Conservation (phyloP, 2,888 invertebrate species). For the Cryptus armator region DNA sequence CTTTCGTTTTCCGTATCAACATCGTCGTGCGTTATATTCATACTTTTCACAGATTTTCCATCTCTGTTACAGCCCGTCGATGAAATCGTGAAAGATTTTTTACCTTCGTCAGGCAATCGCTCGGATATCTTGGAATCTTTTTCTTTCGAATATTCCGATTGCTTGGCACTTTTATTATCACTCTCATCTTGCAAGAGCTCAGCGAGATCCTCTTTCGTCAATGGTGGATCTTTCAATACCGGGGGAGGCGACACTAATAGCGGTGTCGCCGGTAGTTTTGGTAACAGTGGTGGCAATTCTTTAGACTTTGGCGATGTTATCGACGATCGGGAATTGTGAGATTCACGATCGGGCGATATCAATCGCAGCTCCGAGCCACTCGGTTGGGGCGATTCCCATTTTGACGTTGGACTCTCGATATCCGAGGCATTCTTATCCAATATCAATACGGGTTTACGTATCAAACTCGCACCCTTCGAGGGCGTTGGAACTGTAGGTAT, state of each 20-base stretch:
- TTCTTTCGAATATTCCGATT: slow-evolving; percentile 48
- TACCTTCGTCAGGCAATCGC: slow-evolving; percentile 23
- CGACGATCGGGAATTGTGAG: slow-evolving; percentile 65
- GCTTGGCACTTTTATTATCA: slow-evolving; percentile 74
- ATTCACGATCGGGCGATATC: slow-evolving; percentile 76
- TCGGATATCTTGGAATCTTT: slow-evolving; percentile 22
- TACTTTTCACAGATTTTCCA: slow-evolving; percentile 53
- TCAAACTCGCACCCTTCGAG: slow-evolving; percentile 76
- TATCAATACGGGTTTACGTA: slow-evolving; percentile 72
- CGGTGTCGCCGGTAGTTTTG: slow-evolving; percentile 71
- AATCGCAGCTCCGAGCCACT: slow-evolving; percentile 71
- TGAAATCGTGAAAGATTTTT: slow-evolving; percentile 7
- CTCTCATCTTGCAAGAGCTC: slow-evolving; percentile 83
- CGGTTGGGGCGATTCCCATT: slow-evolving; percentile 67
- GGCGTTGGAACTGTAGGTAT: slow-evolving; percentile 77
- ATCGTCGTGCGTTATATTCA: slow-evolving; percentile 61
- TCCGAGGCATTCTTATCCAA: slow-evolving; percentile 74
- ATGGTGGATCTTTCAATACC: slow-evolving; percentile 79
- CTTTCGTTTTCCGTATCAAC: slow-evolving; percentile 74
- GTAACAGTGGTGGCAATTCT: slow-evolving; percentile 55
- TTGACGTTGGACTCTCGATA: slow-evolving; percentile 42
- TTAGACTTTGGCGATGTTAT: slow-evolving; percentile 72
- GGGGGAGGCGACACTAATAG: slow-evolving; percentile 78
- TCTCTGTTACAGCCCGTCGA: slow-evolving; percentile 52
- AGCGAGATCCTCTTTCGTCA: slow-evolving; percentile 82